Evolutionary conservation across 1,140 invertebrate genomes (phyloP), one percentile per base, ranked within the genome.

Genomic region (Leptestheria dahalacensis): DNA sequence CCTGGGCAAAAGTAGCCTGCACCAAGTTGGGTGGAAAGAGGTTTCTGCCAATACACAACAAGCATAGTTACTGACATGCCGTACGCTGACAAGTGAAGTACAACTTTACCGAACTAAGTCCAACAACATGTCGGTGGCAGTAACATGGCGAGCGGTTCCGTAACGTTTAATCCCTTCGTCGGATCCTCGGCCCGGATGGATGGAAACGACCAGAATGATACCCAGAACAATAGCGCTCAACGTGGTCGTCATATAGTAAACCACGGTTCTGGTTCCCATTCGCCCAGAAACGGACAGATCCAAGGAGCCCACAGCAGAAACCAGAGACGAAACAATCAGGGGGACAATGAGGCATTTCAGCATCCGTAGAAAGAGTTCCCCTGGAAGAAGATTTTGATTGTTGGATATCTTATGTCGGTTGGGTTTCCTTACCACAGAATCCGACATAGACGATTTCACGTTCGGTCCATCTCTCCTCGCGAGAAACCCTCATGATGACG

Each of bases 221-320:
- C 91, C 88, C 64, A 93, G 76, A 65, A 89, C 80, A 23, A 92
- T 88, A 1, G 91, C 89, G 65, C 84, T 82, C 10, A 94, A 72
- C 0, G 93, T 97, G 10, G 93, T 97, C 11, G 83, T 80, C 68
- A 91, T 81, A 71, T 97, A 97, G 72, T 94, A 96, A 18, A 84
- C 76, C 50, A 95, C 82, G 3, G 91, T 87, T 57, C 90, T 77
- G 25, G 79, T 71, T 48, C 83, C 83, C 61, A 92, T 87, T 64
- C 69, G 71, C 51, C 78, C 75, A 12, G 73, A 75, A 3, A 75
- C 62, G 21, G 61, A 67, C 12, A 74, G 75, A 72, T 91, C 87
- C 59, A 92, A 72, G 15, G 82, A 83, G 26, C 87, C 89, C 54
- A 93, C 86, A 3, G 89, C 89, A 25, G 85, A 85, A 15, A 92